Percentiles rank a stretch among this genome's conserved stretches.
Conservation (phyloP, 2,888 invertebrate genomes). For the Branchipolynoe longqiensis region DNA sequence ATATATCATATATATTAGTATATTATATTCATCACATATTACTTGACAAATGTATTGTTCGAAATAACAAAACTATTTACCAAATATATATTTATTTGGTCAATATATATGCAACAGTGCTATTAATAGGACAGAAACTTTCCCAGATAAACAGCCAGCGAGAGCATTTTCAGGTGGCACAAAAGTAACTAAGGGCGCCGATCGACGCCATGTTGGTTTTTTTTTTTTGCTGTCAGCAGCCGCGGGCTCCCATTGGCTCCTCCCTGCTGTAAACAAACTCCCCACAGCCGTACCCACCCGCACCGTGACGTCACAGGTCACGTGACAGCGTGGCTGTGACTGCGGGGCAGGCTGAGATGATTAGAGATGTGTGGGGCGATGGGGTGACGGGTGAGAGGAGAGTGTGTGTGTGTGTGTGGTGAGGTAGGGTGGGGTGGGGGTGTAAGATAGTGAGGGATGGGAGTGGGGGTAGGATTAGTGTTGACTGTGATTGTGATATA, state of each 20-base stretch:
- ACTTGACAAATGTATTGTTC: no score
- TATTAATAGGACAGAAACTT: no score
- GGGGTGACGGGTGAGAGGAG: not conserved
- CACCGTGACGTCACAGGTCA: not conserved
- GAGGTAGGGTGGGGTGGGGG: not conserved
- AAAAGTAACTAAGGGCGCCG: not conserved
- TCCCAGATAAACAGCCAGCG: not conserved
- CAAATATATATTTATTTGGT: no score
- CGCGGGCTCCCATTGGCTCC: not conserved
- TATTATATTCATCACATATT: no score
- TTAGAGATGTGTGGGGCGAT: not conserved
- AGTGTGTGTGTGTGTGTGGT: not conserved
- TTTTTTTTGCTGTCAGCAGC: conserved; percentile 27
- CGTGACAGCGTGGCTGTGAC: conserved; percentile 6
- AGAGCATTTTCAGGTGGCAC: conserved; percentile 23
- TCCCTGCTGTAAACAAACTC: conserved; percentile 43
- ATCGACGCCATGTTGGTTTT: not conserved
- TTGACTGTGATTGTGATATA: not conserved
- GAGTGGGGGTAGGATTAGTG: conserved; percentile 11
- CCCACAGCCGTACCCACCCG: not conserved
- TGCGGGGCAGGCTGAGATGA: not conserved
- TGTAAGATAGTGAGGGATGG: not conserved
- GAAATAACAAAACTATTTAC: no score
- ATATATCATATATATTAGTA: no score
- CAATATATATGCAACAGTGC: no score